Evolutionary conservation across 2,113 vertebrate species (phyloP), one percentile per base, ranked within the genome.

Genomic region (Anguilla japonica): DNA sequence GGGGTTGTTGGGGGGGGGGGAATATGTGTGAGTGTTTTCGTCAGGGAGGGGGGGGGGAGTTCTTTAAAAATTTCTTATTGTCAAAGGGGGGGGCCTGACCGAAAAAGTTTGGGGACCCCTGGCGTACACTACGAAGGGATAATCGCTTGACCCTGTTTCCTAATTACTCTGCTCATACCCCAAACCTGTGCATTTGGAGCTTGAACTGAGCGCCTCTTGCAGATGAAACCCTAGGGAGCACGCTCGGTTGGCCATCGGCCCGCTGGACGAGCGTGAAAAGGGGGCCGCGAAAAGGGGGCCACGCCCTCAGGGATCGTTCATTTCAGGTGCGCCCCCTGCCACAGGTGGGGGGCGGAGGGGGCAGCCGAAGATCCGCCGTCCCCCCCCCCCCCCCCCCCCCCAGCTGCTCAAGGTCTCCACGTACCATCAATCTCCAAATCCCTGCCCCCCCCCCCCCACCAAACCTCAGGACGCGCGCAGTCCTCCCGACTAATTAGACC

Each of bases 361-460:
- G 84, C 57, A 86, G 41, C 81, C 15, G 81, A 79, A 90, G 63
- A 91, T 79, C 29, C 8, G 5, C 43, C n/a, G 84, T 90, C 8
- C 43, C 34, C 92, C 87, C 86, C 0, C 1, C 8, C 43, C 34
- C 92, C 87, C 86, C 0, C 1, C 34, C 34, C 34, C 34, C 0
- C 0, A 83, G 89, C 91, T 16, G 87, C 90, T 88, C 83, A 79
- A 83, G 60, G 43, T 83, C 80, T 86, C 87, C 83, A 9, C 8
- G 53, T 83, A 90, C 91, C 93, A 95, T 96, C 91, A 91, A 92
- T 95, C 94, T 92, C 85, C 82, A 34, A 34, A 34, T 34, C 34
- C 34, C 1, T n/a, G n/a, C 34, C 34, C 34, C 34, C n/a, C n/a
- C n/a, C n/a, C n/a, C 34, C 34, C 0, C 0, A 83, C 83, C 18